Base-by-base conservation (phyloP, 30 jellyfish, hydroid and myxozoan species). In the Rhopilema esculentum region DNA sequence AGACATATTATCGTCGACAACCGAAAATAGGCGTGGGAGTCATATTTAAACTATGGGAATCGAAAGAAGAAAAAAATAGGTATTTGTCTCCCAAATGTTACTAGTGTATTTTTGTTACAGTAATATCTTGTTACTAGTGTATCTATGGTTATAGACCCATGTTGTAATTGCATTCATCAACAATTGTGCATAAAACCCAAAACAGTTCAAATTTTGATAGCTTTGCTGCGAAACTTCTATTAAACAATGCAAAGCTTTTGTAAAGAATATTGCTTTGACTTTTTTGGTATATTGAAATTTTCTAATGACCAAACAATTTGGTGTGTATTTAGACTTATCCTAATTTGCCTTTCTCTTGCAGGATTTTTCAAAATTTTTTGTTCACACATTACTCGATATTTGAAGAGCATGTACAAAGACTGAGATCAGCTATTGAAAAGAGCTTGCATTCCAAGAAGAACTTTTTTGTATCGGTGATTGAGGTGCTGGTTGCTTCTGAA, bases 21-120 rank as follows among this genome's bases (percentile, higher is more conserved):
- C 99, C 98, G 33, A 95, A 95, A 88, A 90, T 95, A 21, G 99
- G 97, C 16, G 84, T 95, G 6, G 97, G 97, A 18, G 93, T 95
- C 8, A 92, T 95, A 29, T 95, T 95, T 93, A 95, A 87, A 75
- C 80, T 89, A 61, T 95, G 98, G 97, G 97, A 95, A 64, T 12
- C 84, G 9, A 87, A 83, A 28, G 99, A 94, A 66, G 97, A 94
- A 64, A 62, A 77, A 73, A 84, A 84, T 74, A 72, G 83, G 93
- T 84, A 84, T 19, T 77, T 27, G 57, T 12, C 57, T 40, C 57
- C 57, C 57, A 40, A n/a, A n/a, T n/a, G n/a, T n/a, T n/a, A n/a
- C n/a, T n/a, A n/a, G n/a, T n/a, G n/a, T n/a, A n/a, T n/a, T n/a
- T n/a, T n/a, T n/a, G n/a, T n/a, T n/a, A n/a, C n/a, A n/a, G n/a